These are phyloP conservation scores for Oxycera nigricornis DNA, from an alignment of 2,888 invertebrate genomes.

Conservation along the genomic window DNA sequence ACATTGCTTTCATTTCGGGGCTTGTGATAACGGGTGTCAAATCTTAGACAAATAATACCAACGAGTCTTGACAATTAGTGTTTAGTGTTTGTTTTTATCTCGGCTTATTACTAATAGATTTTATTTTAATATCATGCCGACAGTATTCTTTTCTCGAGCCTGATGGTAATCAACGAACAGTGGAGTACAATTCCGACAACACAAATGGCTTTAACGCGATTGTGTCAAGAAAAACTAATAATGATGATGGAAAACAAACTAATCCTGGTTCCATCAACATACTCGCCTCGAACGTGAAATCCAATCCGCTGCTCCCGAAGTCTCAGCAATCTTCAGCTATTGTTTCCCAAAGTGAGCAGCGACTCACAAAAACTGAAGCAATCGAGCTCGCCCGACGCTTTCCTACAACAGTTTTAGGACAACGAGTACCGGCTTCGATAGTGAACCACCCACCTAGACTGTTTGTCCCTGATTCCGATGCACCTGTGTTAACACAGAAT, in stretches of 20 bases:
- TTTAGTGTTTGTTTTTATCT: too few relatives aligned
- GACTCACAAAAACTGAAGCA: conserved; percentile 54
- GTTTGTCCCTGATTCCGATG: conserved; percentile 51
- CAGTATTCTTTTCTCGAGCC: conserved; percentile 50
- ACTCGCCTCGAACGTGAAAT: neutral
- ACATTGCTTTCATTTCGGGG: too few relatives aligned
- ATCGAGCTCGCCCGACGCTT: conserved; percentile 53
- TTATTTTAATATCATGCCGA: neutral
- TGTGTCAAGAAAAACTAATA: conserved; percentile 46
- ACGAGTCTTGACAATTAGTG: too few relatives aligned
- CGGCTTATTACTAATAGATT: too few relatives aligned
- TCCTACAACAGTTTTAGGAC: conserved; percentile 55
- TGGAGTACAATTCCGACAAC: conserved; percentile 49
- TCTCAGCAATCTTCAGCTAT: conserved; percentile 54
- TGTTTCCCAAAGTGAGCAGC: conserved; percentile 52
- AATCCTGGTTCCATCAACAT: conserved; percentile 55
- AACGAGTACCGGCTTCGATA: conserved; percentile 57
- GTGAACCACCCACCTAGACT: conserved; percentile 58
- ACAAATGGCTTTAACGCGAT: conserved; percentile 49
- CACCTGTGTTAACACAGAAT: conserved; percentile 46
- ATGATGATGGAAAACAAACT: conserved; percentile 10
- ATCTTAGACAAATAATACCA: too few relatives aligned
- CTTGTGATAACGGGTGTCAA: too few relatives aligned
- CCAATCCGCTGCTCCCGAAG: neutral
- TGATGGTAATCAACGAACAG: conserved; percentile 48